Base-by-base conservation (phyloP, 1,140 invertebrate species). In the Myzus persicae region DNA sequence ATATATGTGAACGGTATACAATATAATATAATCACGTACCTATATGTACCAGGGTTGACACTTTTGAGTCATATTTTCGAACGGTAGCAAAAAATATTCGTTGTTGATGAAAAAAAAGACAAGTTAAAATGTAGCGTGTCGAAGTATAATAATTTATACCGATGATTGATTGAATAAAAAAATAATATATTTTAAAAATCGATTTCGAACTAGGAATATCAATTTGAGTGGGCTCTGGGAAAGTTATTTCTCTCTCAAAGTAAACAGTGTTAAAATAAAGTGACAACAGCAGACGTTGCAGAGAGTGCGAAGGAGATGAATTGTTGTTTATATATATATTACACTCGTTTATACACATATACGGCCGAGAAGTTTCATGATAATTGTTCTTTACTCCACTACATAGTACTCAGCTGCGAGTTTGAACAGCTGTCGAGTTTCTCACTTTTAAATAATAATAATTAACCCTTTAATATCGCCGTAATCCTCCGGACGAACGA, bases 221-320 rank as follows among this genome's bases (percentile, higher is more conserved):
- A 82, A 82, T 82, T 40, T 38, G 36, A 82, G 81, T 82, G n/a
- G n/a, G 36, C 38, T 40, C 36, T 24, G 81, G 38, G 8, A 82
- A 82, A 82, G 81, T 82, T 82, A 82, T 38, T 82, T 82, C 36
- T 82, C 20, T 82, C 36, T 18, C 20, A 82, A 40, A 82, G 81
- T 82, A 82, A 82, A 82, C 22, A 82, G 36, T 82, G n/a, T 82
- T 82, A 82, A 82, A 82, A 82, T 40, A 76, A 82, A 82, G 81
- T 82, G 81, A 82, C 81, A 82, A 82, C n/a, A 82, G 81, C 81
- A 82, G 81, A 82, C 81, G 81, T 82, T 82, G 81, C 5, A 82
- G 81, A 40, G 81, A 82, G 81, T 40, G 36, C 81, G 36, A 82
- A 40, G n/a, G 81, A 82, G 81, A 82, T 82, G 81, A 82, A 82